These are phyloP conservation scores for Chrysoperla carnea DNA, from an alignment of 1,140 invertebrate genomes.

Conservation along the genomic window DNA sequence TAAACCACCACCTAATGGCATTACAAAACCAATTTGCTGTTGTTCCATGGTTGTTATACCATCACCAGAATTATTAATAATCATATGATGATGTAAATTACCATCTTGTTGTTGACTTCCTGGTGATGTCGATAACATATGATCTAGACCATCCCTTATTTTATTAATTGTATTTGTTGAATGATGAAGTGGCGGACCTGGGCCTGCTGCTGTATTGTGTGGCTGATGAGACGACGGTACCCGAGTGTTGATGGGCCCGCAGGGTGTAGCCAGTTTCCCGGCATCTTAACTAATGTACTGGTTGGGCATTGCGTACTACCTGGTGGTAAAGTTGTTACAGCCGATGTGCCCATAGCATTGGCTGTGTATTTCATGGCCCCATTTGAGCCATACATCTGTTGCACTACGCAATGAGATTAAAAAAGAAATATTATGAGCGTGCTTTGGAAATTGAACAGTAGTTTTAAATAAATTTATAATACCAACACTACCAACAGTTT, in stretches of 20 bases:
- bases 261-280: slow-evolving; percentile 89
- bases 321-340: slow-evolving; percentile 24
- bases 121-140: slow-evolving; percentile 12
- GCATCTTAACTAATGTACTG: slow-evolving; percentile 35
- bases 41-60: slow-evolving; percentile 17
- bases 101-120: slow-evolving; percentile 24
- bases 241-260: slow-evolving; percentile 55
- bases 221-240: slow-evolving; percentile 45
- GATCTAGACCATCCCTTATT: no score
- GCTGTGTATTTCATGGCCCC: slow-evolving; percentile 47
- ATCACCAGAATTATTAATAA: slow-evolving; percentile 5
- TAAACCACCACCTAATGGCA: slow-evolving; percentile 21
- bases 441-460: not conserved
- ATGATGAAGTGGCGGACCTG: slow-evolving; percentile 45
- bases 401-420: slow-evolving; percentile 34
- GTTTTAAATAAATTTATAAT: no score
- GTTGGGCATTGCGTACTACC: slow-evolving; percentile 14
- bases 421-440: no score
- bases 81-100: slow-evolving; percentile 19
- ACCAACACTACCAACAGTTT: no score
- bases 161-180: no score
- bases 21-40: slow-evolving; percentile 6
- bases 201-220: slow-evolving; percentile 20
- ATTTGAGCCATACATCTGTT: slow-evolving; percentile 66
- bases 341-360: slow-evolving; percentile 24